Evolutionary conservation across 2,888 invertebrate species (phyloP).

Genomic region (Podabrus alpinus): DNA sequence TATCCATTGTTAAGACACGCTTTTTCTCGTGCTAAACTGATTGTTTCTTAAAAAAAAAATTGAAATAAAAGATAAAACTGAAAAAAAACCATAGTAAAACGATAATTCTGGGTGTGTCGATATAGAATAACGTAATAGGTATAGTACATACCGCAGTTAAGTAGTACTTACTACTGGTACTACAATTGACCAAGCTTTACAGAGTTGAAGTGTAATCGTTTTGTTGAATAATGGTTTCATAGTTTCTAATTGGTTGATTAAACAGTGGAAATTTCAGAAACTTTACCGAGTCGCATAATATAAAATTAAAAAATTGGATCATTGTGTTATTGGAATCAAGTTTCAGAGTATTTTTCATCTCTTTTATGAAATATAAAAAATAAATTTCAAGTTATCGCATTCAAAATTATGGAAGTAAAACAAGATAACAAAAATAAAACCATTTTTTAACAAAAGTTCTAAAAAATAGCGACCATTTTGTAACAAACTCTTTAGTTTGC

Average conservation of each 20-base stretch:
- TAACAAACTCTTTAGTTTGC: conserved; percentile 32
- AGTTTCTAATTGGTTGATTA: background rate
- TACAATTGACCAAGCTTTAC: too few species aligned
- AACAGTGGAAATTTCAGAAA: background rate
- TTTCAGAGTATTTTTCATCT: background rate
- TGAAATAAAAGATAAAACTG: background rate
- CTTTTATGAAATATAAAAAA: background rate
- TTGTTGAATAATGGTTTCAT: background rate
- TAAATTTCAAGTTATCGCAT: background rate
- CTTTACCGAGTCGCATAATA: background rate
- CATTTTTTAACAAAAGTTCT: conserved; percentile 12
- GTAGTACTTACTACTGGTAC: too few species aligned
- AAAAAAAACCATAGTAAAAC: background rate
- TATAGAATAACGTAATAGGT: background rate
- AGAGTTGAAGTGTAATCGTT: too few species aligned
- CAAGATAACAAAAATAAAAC: conserved; percentile 5
- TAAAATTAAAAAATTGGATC: background rate
- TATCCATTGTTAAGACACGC: conserved; percentile 21
- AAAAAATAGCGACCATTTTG: conserved; percentile 31
- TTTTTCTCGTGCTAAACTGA: background rate
- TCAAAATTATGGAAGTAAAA: background rate
- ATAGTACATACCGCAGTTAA: background rate
- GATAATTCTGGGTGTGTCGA: background rate
- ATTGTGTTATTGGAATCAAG: background rate
- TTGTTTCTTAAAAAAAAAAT: background rate